These are phyloP conservation scores for Cerastoderma edule DNA, from an alignment of 2,888 invertebrate species.

Conservation along the genomic window DNA sequence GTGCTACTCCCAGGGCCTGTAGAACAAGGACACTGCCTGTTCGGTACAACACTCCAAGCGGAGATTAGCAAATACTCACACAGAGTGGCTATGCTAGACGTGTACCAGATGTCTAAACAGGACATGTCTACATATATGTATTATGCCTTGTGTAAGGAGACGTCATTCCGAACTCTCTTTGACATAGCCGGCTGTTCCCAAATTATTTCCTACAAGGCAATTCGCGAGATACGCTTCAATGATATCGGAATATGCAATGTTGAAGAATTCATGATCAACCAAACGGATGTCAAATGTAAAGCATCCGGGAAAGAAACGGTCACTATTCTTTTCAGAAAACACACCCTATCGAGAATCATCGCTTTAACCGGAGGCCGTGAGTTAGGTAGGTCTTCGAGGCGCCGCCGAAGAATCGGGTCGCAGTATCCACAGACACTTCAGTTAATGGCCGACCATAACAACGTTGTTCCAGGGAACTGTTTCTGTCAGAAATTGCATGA, in stretches of 20 bases:
- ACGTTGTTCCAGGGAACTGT: not conserved
- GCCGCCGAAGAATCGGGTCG: not conserved
- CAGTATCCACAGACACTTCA: not conserved
- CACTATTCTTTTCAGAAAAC: not conserved
- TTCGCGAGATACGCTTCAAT: not conserved
- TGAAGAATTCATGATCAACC: not conserved
- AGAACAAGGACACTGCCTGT: not conserved
- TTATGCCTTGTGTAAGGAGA: not conserved
- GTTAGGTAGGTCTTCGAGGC: not conserved
- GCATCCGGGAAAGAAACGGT: not conserved
- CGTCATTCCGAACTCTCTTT: not conserved
- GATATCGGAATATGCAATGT: constrained; percentile 1
- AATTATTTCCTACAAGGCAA: not conserved
- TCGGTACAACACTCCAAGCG: not conserved
- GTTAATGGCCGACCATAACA: not conserved
- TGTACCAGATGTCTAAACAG: not conserved
- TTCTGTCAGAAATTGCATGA: not conserved
- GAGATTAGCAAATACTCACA: not conserved
- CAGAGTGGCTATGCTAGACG: not conserved
- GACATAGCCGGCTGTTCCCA: not conserved
- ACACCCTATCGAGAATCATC: not conserved
- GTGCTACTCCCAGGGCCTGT: not conserved
- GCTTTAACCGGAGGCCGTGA: not conserved
- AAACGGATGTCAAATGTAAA: not conserved
- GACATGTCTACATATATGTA: constrained; percentile 2